Conservation (phyloP, 2,113 vertebrate species). For the Synchiropus splendidus region DNA sequence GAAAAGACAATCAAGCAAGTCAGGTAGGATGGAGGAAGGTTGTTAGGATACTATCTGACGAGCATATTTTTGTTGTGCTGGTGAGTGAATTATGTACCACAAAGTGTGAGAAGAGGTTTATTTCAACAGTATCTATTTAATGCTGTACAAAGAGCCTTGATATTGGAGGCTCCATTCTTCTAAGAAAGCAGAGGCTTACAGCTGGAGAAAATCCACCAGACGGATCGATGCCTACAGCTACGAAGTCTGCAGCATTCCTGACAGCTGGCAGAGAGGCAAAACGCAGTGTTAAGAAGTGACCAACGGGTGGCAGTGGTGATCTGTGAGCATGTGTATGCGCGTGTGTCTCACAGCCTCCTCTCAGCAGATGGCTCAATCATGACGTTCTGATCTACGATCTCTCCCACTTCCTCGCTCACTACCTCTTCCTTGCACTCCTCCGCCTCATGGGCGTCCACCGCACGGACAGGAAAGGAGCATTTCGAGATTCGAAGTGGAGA, state of each 20-base stretch:
- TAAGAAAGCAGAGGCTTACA: neutral
- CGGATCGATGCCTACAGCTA: constrained; percentile 46
- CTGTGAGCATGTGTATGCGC: constrained; percentile 21
- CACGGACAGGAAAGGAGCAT: no score
- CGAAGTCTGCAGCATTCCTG: constrained; percentile 24
- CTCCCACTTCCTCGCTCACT: constrained; percentile 32
- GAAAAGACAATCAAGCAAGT: constrained; percentile 1
- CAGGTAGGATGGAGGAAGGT: no score
- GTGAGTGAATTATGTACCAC: no score
- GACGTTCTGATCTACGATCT: constrained; percentile 65
- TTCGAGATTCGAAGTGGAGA: no score
- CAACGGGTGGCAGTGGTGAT: constrained; percentile 60
- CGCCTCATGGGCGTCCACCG: neutral
- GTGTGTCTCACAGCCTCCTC: constrained; percentile 45
- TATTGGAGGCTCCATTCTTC: no score
- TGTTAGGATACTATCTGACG: no score
- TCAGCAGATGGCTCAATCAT: constrained; percentile 70
- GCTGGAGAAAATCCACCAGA: constrained; percentile 24
- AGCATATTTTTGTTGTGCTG: no score
- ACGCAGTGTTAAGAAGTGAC: constrained; percentile 22
- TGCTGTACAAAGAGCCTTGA: no score
- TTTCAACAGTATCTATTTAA: no score
- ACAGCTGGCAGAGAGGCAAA: constrained; percentile 1
- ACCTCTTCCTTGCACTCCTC: constrained; percentile 34
- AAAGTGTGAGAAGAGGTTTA: no score